A percentile compares a stretch with the other conserved stretches of the same genome.
These are phyloP conservation scores for Paralichthys olivaceus DNA, from an alignment of 2,113 vertebrate genomes.

Conservation along the genomic window DNA sequence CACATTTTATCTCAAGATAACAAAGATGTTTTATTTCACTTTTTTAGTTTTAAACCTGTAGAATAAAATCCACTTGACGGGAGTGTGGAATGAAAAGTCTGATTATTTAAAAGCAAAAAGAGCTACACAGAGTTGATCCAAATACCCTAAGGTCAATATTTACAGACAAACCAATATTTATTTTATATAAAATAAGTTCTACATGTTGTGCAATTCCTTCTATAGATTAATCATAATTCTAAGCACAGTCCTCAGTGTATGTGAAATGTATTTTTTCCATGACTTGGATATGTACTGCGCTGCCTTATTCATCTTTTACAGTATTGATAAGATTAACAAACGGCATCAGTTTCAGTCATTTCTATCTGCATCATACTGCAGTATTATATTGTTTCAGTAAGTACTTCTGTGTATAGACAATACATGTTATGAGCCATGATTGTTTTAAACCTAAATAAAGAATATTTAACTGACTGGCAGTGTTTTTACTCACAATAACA, in stretches of 20 bases:
- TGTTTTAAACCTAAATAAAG: constrained; percentile 73
- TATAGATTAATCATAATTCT: constrained; percentile 29
- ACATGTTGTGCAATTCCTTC: constrained; percentile 13
- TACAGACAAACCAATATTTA: constrained; percentile 1
- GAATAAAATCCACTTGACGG: constrained; percentile 13
- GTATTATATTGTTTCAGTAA: constrained; percentile 34
- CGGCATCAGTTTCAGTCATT: constrained; percentile 30
- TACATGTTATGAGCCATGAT: constrained; percentile 54
- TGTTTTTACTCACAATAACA: constrained; percentile 14
- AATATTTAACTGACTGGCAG: constrained; percentile 42
- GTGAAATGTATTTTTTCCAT: constrained; percentile 66
- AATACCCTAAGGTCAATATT: constrained; percentile 1
- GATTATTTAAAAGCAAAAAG: not conserved
- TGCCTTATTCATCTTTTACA: constrained; percentile 73
- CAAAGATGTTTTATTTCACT: constrained; percentile 18
- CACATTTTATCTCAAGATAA: constrained; percentile 1
- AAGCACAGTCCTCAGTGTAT: constrained; percentile 18
- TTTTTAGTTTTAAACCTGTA: constrained; percentile 2
- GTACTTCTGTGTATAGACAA: constrained; percentile 56
- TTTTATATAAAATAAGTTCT: constrained; percentile 13
- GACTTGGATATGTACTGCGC: constrained; percentile 68
- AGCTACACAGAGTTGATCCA: not conserved
- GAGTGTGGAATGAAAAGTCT: not conserved
- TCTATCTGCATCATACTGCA: constrained; percentile 27
- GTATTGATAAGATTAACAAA: constrained; percentile 49